phyloP scores from a whole-genome alignment of 2,888 invertebrate genomes.

The Lampropteryx suffumata region DNA sequence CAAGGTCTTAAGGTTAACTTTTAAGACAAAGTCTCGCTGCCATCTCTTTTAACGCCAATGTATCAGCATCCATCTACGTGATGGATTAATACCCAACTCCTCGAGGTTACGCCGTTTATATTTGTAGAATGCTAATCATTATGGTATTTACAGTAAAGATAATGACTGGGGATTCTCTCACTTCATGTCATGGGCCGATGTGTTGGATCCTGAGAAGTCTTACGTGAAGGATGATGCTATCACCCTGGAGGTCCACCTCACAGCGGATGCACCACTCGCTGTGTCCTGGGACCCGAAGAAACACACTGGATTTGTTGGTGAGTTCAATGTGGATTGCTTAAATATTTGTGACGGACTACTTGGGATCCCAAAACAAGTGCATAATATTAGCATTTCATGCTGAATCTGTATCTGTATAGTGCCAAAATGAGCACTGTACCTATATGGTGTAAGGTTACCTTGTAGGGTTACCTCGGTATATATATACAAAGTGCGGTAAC shows the following conservation, averaged over 20 bases:
- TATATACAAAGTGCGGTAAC: constrained; percentile 3
- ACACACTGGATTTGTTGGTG: constrained; percentile 91
- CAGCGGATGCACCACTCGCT: constrained; percentile 96
- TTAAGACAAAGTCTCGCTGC: no score
- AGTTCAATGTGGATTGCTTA: constrained; percentile 34
- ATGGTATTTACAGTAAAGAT: constrained; percentile 77
- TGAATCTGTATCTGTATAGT: constrained; percentile 8
- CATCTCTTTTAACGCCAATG: no score
- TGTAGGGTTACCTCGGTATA: constrained; percentile 12
- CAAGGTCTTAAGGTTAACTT: no score
- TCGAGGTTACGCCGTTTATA: no score
- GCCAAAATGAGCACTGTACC: constrained; percentile 14
- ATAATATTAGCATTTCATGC: no score
- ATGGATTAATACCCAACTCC: no score
- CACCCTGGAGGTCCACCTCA: constrained; percentile 93
- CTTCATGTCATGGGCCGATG: constrained; percentile 97
- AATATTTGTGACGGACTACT: no score
- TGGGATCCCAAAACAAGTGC: no score
- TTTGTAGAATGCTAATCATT: no score
- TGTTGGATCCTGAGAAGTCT: constrained; percentile 95
- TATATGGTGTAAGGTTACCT: constrained; percentile 1
- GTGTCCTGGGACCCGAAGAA: constrained; percentile 99
- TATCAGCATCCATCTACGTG: no score
- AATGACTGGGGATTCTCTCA: constrained; percentile 98
- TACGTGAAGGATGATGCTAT: constrained; percentile 96